Evolutionary conservation across 2,888 invertebrate species (phyloP).

Genomic region (Zonitis immaculata): DNA sequence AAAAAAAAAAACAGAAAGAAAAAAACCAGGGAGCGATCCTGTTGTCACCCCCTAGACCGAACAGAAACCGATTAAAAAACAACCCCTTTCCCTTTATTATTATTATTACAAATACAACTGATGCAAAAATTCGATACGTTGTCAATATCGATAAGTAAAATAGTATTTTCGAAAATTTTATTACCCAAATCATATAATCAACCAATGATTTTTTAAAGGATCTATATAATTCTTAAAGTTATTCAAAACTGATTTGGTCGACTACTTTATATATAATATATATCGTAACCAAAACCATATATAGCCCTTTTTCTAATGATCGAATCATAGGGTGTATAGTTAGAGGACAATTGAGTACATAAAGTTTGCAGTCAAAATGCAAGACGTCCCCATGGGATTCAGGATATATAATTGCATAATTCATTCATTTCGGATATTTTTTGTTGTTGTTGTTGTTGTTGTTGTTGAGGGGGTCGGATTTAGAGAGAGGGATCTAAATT

Average conservation of each 20-base stretch:
- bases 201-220: slow-evolving; percentile 29
- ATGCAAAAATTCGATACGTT: slow-evolving; percentile 49
- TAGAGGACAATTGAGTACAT: slow-evolving; percentile 36
- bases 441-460: no score
- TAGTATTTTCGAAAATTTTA: slow-evolving; percentile 40
- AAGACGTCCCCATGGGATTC: slow-evolving; percentile 31
- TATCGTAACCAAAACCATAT: no score
- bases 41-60: slow-evolving; percentile 41
- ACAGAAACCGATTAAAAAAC: slow-evolving; percentile 49
- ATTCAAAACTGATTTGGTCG: slow-evolving; percentile 26
- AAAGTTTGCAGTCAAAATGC: slow-evolving; percentile 34
- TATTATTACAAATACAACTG: slow-evolving; percentile 25
- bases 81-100: slow-evolving; percentile 46
- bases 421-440: slow-evolving; percentile 18
- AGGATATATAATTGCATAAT: slow-evolving; percentile 15
- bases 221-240: no score
- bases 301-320: slow-evolving; percentile 47
- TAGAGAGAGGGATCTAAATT: background rate
- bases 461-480: background rate
- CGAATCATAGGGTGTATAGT: slow-evolving; percentile 45
- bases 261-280: no score
- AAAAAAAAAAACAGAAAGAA: no score
- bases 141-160: slow-evolving; percentile 48
- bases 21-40: slow-evolving; percentile 42
- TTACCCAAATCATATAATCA: slow-evolving; percentile 21